phyloP scores from a whole-genome alignment of 2,797 vertebrate species.

The Rhinichthys osculus region DNA sequence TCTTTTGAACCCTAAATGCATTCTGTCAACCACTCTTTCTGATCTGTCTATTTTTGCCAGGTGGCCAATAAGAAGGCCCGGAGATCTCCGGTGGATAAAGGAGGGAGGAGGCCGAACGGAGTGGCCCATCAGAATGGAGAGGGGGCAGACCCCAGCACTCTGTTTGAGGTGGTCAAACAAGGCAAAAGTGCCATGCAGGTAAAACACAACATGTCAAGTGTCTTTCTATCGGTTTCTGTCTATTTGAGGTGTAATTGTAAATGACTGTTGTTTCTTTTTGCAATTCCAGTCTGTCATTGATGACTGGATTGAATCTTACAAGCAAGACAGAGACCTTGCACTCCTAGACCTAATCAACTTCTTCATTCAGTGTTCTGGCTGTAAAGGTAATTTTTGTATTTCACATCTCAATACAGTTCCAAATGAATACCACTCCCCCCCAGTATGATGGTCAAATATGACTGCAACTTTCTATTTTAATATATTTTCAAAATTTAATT shows the following conservation, averaged over 20 bases:
- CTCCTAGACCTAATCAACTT: slow-evolving; percentile 99
- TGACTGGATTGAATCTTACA: slow-evolving; percentile 99
- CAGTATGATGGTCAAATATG: not conserved
- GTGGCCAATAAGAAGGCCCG: slow-evolving; percentile 94
- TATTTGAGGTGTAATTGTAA: not conserved
- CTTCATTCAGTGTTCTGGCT: slow-evolving; percentile 99
- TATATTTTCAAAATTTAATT: not conserved
- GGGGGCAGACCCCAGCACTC: slow-evolving; percentile 87
- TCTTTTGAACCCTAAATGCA: not conserved
- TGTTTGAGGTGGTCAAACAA: slow-evolving; percentile 98
- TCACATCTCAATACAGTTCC: not conserved
- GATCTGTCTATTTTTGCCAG: slow-evolving; percentile 67
- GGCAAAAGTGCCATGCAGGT: slow-evolving; percentile 99
- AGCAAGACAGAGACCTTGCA: slow-evolving; percentile 97
- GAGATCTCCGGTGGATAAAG: slow-evolving; percentile 89
- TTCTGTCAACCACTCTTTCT: not conserved
- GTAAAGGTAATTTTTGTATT: slow-evolving; percentile 87
- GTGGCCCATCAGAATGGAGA: slow-evolving; percentile 96
- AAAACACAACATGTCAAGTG: slow-evolving; percentile 25
- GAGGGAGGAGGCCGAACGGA: slow-evolving; percentile 92
- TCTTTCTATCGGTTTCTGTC: not conserved
- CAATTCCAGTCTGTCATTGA: slow-evolving; percentile 88
- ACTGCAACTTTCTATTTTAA: not conserved
- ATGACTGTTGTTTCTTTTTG: not conserved
- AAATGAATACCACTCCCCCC: not conserved